phyloP scores from a whole-genome alignment of 2,888 invertebrate genomes.

The Drosophila borborema region DNA sequence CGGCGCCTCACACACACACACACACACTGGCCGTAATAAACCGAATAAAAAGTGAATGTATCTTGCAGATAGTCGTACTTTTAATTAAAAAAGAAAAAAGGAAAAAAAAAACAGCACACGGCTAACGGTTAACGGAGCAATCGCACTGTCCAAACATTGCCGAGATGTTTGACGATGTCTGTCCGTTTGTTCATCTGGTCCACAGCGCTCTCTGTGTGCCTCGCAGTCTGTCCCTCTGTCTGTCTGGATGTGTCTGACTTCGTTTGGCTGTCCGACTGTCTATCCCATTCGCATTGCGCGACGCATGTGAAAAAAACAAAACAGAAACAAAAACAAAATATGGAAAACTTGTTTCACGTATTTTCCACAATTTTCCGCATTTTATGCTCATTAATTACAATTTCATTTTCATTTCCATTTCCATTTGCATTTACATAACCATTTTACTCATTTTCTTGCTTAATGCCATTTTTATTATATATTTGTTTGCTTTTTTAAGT shows the following conservation, averaged over 20 bases:
- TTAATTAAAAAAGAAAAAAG: constrained; percentile 45
- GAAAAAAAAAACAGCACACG: constrained; percentile 1
- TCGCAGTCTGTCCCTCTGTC: constrained; percentile 14
- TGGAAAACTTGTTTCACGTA: constrained; percentile 67
- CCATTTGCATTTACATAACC: constrained; percentile 70
- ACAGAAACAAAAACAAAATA: constrained; percentile 25
- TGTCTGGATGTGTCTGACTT: constrained; percentile 16
- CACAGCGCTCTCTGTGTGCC: constrained; percentile 3
- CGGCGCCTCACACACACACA: constrained; percentile 5
- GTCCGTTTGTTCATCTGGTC: constrained; percentile 17
- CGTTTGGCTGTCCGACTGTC: constrained; percentile 12
- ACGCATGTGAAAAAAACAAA: constrained; percentile 38
- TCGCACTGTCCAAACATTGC: constrained; percentile 69
- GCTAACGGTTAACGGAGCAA: constrained; percentile 51
- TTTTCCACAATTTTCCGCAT: constrained; percentile 72
- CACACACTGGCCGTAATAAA: constrained; percentile 25
- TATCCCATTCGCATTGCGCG: constrained; percentile 16
- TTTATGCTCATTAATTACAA: constrained; percentile 77
- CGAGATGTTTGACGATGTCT: constrained; percentile 67
- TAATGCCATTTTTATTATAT: constrained; percentile 40
- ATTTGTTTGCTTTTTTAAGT: constrained; percentile 2
- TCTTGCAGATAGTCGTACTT: constrained; percentile 63
- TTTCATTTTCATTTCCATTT: constrained; percentile 67
- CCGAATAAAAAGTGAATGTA: constrained; percentile 71
- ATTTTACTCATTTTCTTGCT: constrained; percentile 54